phyloP scores from a whole-genome alignment of 53 echinoderm and acorn worm genomes.

The Echinometra lucunter region DNA sequence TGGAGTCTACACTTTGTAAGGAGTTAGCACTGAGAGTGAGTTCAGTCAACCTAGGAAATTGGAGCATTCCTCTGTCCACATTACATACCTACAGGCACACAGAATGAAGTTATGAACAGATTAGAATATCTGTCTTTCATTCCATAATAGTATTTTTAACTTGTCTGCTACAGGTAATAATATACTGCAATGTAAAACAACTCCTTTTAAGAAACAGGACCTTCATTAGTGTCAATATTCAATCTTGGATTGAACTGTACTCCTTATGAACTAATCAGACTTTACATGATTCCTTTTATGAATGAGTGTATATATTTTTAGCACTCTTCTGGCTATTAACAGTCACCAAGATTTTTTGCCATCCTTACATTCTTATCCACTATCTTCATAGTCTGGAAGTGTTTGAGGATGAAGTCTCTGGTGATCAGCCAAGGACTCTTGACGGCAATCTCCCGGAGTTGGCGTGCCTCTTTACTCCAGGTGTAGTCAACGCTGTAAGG shows the following conservation, averaged over 20 bases:
- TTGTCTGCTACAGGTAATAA: no score
- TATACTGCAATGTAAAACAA: no score
- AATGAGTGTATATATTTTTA: no score
- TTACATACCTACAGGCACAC: constrained; percentile 70
- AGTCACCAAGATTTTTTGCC: not conserved
- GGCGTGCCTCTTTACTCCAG: constrained; percentile 93
- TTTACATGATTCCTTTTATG: no score
- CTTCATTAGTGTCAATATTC: no score
- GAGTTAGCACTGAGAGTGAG: constrained; percentile 89
- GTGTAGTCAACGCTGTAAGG: constrained; percentile 98
- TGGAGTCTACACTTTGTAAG: constrained; percentile 76
- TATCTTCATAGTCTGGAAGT: constrained; percentile 93
- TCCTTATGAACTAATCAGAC: no score
- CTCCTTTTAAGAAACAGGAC: no score
- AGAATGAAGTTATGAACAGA: not conserved
- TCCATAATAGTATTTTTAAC: no score
- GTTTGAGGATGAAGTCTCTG: constrained; percentile 84
- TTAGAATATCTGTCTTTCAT: no score
- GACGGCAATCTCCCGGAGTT: constrained; percentile 91
- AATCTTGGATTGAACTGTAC: no score
- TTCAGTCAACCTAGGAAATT: constrained; percentile 82
- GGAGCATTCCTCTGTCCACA: constrained; percentile 80
- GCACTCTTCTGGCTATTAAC: no score
- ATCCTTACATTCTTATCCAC: constrained; percentile 87
- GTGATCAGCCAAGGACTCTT: constrained; percentile 97